A percentile compares a stretch with the other conserved stretches of the same genome.
These are phyloP conservation scores for Melanargia galathea DNA, from an alignment of 2,888 invertebrate species.

Conservation along the genomic window DNA sequence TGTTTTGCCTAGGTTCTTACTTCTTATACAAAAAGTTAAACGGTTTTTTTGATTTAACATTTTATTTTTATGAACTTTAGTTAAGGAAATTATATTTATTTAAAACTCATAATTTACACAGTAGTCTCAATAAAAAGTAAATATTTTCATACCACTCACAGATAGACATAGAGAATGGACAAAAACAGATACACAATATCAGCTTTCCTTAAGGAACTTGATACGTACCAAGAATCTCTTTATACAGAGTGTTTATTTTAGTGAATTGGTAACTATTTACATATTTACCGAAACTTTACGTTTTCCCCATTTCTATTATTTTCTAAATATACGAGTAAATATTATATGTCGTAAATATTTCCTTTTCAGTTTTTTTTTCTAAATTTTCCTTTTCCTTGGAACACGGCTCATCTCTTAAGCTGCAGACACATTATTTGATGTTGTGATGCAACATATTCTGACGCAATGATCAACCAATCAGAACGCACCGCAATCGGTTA, in stretches of 20 bases:
- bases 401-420: background rate
- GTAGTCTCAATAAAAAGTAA: too few relatives aligned
- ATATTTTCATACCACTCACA: background rate
- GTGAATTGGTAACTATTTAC: conserved; percentile 1
- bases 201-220: background rate
- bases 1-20: background rate
- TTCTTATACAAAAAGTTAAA: background rate
- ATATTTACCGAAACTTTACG: conserved; percentile 7
- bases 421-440: background rate
- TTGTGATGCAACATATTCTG: background rate
- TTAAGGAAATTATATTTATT: too few relatives aligned
- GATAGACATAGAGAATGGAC: background rate
- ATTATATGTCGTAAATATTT: background rate
- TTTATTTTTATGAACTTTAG: too few relatives aligned
- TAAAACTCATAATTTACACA: too few relatives aligned
- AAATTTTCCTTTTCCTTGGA: too few relatives aligned
- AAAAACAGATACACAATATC: conserved; percentile 17
- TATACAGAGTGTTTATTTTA: conserved; percentile 14
- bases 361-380: background rate
- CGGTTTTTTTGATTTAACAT: background rate
- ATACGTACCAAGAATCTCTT: conserved; percentile 9
- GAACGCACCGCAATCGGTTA: too few relatives aligned
- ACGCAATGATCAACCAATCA: too few relatives aligned
- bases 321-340: background rate
- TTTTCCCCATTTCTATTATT: background rate